Percentiles rank a stretch among this genome's conserved stretches.
phyloP scores from a whole-genome alignment of 2,888 invertebrate species.

The Carterocephalus palaemon region DNA sequence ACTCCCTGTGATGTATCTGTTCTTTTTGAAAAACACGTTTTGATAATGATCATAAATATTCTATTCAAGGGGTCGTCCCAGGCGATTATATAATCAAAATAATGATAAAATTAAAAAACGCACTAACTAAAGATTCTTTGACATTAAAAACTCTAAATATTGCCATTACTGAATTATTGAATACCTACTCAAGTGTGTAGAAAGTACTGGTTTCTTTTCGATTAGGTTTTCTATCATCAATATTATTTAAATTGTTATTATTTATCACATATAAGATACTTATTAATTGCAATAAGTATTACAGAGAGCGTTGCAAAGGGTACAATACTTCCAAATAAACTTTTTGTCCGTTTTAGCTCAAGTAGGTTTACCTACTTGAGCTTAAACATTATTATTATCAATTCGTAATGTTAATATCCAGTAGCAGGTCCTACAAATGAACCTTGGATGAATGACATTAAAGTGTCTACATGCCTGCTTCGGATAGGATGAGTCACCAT shows the following conservation, averaged over 20 bases:
- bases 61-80: no score
- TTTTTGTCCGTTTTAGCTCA: constrained; percentile 7
- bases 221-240: background rate
- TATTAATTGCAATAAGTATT: background rate
- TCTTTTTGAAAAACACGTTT: no score
- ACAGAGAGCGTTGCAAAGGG: background rate
- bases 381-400: no score
- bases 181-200: constrained; percentile 29
- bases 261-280: background rate
- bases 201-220: background rate
- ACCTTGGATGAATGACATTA: constrained; percentile 6
- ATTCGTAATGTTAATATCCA: no score
- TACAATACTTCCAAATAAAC: no score
- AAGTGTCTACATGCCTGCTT: background rate
- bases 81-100: no score
- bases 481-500: constrained; percentile 10
- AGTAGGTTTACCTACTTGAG: no score
- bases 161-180: constrained; percentile 63
- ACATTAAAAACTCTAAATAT: no score
- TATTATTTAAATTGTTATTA: background rate
- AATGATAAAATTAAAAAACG: no score
- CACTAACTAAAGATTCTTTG: no score
- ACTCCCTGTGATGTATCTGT: no score
- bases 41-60: no score
- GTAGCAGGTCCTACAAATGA: background rate